phyloP scores from a whole-genome alignment of 2,888 invertebrate genomes.

The Cheilosia grossa region DNA sequence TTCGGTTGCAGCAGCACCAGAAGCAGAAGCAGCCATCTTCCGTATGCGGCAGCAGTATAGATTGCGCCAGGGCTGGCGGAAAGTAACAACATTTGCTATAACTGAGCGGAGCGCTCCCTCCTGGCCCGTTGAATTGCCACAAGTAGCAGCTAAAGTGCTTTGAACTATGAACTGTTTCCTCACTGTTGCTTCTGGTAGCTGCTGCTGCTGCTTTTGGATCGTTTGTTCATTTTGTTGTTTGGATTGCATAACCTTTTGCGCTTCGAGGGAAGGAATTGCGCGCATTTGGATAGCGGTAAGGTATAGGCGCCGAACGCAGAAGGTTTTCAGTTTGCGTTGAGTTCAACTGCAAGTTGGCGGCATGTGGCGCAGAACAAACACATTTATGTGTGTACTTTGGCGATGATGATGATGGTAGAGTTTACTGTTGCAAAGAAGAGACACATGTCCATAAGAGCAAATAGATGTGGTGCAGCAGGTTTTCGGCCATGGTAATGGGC shows the following conservation, averaged over 20 bases:
- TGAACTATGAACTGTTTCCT: slow-evolving; percentile 73
- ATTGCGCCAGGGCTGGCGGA: slow-evolving; percentile 49
- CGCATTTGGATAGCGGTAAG: slow-evolving; percentile 55
- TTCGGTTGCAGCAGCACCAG: slow-evolving; percentile 44
- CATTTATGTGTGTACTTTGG: slow-evolving; percentile 12
- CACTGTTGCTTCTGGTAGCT: slow-evolving; percentile 60
- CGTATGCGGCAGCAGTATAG: slow-evolving; percentile 23
- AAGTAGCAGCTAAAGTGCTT: slow-evolving; percentile 70
- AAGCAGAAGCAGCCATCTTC: slow-evolving; percentile 42
- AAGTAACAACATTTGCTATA: slow-evolving; percentile 42
- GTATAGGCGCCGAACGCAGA: slow-evolving; percentile 13
- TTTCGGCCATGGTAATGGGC: slow-evolving; percentile 51
- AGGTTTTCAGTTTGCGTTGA: slow-evolving; percentile 30
- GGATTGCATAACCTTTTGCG: slow-evolving; percentile 68
- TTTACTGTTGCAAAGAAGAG: slow-evolving; percentile 61
- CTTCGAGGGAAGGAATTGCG: slow-evolving; percentile 8
- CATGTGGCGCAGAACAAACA: slow-evolving; percentile 41
- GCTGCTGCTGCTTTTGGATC: slow-evolving; percentile 30
- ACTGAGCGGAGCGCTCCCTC: background rate
- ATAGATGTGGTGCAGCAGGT: slow-evolving; percentile 59
- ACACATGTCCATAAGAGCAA: slow-evolving; percentile 53
- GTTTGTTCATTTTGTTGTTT: slow-evolving; percentile 45
- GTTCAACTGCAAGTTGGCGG: slow-evolving; percentile 15
- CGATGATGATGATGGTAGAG: slow-evolving; percentile 26
- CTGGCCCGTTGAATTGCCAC: slow-evolving; percentile 40